Evolutionary conservation across 2,113 vertebrate species (phyloP).

Genomic region (Cynoglossus semilaevis): DNA sequence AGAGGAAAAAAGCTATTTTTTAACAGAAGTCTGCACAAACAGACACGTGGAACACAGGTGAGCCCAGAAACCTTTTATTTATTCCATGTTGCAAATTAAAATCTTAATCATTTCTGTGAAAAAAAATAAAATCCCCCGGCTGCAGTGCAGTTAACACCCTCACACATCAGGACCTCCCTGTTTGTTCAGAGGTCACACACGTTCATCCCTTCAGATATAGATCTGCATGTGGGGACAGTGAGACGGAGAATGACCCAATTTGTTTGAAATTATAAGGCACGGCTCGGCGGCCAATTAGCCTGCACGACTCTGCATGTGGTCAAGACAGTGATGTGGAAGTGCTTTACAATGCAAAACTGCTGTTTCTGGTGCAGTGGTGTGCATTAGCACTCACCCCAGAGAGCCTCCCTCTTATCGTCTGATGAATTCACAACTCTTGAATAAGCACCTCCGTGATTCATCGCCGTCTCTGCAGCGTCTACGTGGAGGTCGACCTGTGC

Average conservation of each 20-base stretch:
- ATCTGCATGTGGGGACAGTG: conserved; percentile 41
- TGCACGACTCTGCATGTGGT: conserved; percentile 53
- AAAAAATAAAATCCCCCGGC: conserved; percentile 36
- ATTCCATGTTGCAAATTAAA: conserved; percentile 51
- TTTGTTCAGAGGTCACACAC: conserved; percentile 61
- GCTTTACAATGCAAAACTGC: conserved; percentile 53
- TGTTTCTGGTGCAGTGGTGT: conserved; percentile 47
- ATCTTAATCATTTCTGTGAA: conserved; percentile 34
- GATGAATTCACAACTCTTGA: conserved; percentile 59
- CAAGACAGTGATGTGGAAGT: conserved; percentile 46
- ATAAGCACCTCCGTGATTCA: conserved; percentile 61
- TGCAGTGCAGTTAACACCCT: conserved; percentile 49
- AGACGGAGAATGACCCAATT: conserved; percentile 55
- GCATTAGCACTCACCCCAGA: conserved; percentile 57
- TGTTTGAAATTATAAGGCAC: conserved; percentile 53
- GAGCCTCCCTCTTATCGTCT: conserved; percentile 53
- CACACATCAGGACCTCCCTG: conserved; percentile 56
- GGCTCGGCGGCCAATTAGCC: conserved; percentile 58
- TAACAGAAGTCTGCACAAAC: conserved; percentile 44
- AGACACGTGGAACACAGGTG: conserved; percentile 56
- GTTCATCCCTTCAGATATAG: conserved; percentile 46
- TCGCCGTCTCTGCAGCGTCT: conserved; percentile 37
- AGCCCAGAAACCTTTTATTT: conserved; percentile 56
- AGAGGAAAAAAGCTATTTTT: conserved; percentile 46
- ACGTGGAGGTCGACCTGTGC: conserved; percentile 51